Evolutionary conservation across 1,140 invertebrate species (phyloP).

Genomic region (Drosophila carrolli): DNA sequence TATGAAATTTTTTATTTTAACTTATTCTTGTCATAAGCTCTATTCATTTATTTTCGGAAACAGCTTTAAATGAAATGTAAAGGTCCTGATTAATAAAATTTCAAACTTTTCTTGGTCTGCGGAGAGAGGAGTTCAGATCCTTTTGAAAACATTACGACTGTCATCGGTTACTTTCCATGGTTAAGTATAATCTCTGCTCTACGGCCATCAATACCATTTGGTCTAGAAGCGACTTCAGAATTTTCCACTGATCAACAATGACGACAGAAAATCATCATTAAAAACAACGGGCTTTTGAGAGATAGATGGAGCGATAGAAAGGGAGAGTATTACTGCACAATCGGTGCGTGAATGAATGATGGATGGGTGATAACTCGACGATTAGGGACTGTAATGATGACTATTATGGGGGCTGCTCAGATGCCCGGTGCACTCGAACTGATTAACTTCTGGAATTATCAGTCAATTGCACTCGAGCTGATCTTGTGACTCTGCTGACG

Average conservation of each 20-base stretch:
- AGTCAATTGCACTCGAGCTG: slow-evolving; percentile 25
- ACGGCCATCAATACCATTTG: slow-evolving; percentile 1
- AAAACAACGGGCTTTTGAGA: slow-evolving; percentile 2
- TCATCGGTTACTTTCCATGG: slow-evolving; percentile 27
- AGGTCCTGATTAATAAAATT: neutral
- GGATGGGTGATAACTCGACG: slow-evolving; percentile 32
- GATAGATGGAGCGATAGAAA: neutral
- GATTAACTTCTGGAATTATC: slow-evolving; percentile 19
- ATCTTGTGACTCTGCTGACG: slow-evolving; percentile 28
- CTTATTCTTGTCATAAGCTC: too few species aligned
- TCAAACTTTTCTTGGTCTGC: neutral
- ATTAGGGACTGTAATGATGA: slow-evolving; percentile 29
- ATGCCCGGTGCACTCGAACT: slow-evolving; percentile 1
- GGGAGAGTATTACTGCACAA: slow-evolving; percentile 8
- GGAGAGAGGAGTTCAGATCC: slow-evolving; percentile 4
- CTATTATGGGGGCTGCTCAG: slow-evolving; percentile 2
- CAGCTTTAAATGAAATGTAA: too few species aligned
- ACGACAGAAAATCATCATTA: slow-evolving; percentile 37
- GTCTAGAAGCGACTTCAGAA: slow-evolving; percentile 28
- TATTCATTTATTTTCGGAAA: neutral
- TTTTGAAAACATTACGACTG: slow-evolving; percentile 3
- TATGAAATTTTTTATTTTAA: too few species aligned
- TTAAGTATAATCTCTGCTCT: slow-evolving; percentile 1
- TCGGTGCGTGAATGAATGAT: slow-evolving; percentile 17
- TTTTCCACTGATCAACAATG: slow-evolving; percentile 61